Percentiles rank a stretch among this genome's conserved stretches.
Conservation (phyloP, 1,140 invertebrate genomes). For the Colletes gigas region DNA sequence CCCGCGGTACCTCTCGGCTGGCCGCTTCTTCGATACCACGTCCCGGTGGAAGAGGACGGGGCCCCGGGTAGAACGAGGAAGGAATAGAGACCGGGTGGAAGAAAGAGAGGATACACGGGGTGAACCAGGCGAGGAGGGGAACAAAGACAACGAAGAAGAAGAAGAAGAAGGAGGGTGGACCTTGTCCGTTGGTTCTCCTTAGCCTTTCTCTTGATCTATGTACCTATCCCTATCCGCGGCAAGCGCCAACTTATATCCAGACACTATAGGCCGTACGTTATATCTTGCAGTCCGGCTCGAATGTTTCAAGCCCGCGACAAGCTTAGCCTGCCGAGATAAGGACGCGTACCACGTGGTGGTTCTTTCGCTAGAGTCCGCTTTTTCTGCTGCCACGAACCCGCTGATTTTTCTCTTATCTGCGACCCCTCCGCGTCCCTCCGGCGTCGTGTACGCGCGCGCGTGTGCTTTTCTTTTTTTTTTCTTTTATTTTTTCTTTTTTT, state of each 20-base stretch:
- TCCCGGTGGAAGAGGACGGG: neutral
- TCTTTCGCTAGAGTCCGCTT: slow-evolving; percentile 1
- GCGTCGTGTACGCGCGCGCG: too few species aligned
- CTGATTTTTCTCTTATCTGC: slow-evolving; percentile 30
- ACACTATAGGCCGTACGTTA: slow-evolving; percentile 54
- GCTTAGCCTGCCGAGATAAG: slow-evolving; percentile 51
- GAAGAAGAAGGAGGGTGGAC: slow-evolving; percentile 19
- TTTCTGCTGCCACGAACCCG: neutral
- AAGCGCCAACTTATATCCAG: slow-evolving; percentile 58
- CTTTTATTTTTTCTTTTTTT: neutral
- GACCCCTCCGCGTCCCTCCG: neutral
- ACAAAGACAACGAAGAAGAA: neutral
- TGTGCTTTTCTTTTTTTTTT: neutral
- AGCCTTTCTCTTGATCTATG: slow-evolving; percentile 64
- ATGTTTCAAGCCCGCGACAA: slow-evolving; percentile 45
- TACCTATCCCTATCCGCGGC: slow-evolving; percentile 59
- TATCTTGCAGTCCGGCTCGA: slow-evolving; percentile 47
- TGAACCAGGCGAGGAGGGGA: neutral
- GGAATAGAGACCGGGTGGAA: neutral
- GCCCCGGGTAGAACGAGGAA: slow-evolving; percentile 7
- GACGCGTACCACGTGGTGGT: slow-evolving; percentile 8
- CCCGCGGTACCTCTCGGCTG: slow-evolving; percentile 30
- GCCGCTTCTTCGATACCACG: slow-evolving; percentile 41
- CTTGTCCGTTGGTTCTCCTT: slow-evolving; percentile 41
- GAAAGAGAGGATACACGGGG: too few species aligned